Percentiles rank a stretch among this genome's conserved stretches.
Conservation (phyloP, 2,797 vertebrate genomes). For the Urocyon cinereoargenteus region DNA sequence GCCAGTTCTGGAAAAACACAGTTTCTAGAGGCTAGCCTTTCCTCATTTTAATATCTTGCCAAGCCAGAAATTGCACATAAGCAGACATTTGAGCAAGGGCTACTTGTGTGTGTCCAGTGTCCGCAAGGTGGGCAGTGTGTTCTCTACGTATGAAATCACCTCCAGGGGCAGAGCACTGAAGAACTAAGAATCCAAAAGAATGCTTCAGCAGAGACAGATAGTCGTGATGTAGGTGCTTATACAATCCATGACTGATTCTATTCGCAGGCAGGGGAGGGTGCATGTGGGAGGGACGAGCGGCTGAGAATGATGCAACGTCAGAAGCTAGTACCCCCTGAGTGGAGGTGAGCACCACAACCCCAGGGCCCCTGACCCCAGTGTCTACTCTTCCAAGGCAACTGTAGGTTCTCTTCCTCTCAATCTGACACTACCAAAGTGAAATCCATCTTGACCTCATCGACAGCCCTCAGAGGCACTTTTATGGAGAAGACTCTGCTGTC, state of each 20-base stretch:
- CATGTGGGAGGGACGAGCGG: background rate
- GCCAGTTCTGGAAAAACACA: conserved; percentile 78
- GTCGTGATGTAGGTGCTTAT: background rate
- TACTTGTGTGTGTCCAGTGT: background rate
- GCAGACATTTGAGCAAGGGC: background rate
- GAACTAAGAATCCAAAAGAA: background rate
- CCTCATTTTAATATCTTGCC: background rate
- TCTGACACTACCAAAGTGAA: background rate
- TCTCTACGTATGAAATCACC: background rate
- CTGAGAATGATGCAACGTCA: background rate
- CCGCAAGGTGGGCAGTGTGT: background rate
- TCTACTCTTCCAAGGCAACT: background rate
- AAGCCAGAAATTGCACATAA: background rate
- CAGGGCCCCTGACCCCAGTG: background rate
- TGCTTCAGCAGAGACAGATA: background rate
- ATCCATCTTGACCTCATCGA: background rate
- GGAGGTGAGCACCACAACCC: background rate
- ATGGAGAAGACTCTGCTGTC: background rate
- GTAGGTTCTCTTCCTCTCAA: background rate
- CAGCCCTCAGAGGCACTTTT: background rate
- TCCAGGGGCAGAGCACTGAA: rapidly evolving
- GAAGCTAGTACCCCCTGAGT: background rate
- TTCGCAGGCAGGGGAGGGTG: background rate
- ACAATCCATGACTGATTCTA: background rate
- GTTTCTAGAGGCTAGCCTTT: background rate